phyloP scores from a whole-genome alignment of 1,140 invertebrate genomes.

The Pseudomyrmex dendroicus region DNA sequence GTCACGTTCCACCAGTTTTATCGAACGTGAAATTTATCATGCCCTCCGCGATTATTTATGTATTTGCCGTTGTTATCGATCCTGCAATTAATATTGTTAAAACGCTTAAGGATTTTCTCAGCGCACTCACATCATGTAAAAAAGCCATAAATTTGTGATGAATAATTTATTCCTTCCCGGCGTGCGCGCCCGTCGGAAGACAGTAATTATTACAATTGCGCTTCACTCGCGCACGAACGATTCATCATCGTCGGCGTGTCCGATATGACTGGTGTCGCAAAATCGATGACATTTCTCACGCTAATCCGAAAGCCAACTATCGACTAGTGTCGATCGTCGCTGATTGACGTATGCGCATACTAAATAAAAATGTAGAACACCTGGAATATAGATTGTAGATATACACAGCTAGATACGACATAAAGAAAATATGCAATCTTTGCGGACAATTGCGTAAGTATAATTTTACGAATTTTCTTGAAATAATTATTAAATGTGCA shows the following conservation, averaged over 20 bases:
- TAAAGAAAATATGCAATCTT: background rate
- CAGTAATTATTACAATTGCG: conserved; percentile 61
- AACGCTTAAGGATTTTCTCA: conserved; percentile 61
- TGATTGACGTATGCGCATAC: conserved; percentile 32
- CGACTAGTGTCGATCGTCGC: conserved; percentile 38
- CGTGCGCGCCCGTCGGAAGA: conserved; percentile 18
- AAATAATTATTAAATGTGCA: background rate
- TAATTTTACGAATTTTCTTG: conserved; percentile 1
- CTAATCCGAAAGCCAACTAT: conserved; percentile 53
- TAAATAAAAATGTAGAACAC: background rate
- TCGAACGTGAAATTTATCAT: conserved; percentile 48
- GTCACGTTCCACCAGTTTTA: conserved; percentile 46
- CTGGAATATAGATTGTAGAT: background rate
- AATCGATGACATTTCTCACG: conserved; percentile 48
- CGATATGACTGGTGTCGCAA: conserved; percentile 32
- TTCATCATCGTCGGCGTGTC: conserved; percentile 37
- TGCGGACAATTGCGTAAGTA: background rate
- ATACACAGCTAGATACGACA: background rate
- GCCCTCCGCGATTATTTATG: conserved; percentile 53
- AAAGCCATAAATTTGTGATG: conserved; percentile 50
- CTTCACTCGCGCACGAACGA: conserved; percentile 49
- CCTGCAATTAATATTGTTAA: conserved; percentile 58
- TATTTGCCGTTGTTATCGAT: conserved; percentile 59
- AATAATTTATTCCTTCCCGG: conserved; percentile 56
- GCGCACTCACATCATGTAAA: conserved; percentile 42